These are phyloP conservation scores for Drosophila asahinai DNA, from an alignment of 1,140 invertebrate species.

Conservation along the genomic window DNA sequence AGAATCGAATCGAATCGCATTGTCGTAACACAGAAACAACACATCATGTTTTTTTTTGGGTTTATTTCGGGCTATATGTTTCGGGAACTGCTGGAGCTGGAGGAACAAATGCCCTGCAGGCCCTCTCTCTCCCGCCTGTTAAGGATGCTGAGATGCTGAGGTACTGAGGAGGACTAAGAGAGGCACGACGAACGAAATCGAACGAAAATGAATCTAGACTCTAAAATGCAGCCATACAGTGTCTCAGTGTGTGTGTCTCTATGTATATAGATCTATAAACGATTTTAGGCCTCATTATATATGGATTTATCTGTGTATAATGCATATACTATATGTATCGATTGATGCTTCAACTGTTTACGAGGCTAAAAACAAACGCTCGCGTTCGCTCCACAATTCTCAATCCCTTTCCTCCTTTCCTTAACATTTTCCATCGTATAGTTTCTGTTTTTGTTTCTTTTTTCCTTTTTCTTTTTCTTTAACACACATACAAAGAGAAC, in stretches of 20 bases:
- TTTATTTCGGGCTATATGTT: conserved; percentile 6
- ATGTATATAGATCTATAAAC: conserved; percentile 44
- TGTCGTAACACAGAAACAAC: conserved; percentile 18
- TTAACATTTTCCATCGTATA: not conserved
- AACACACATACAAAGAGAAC: conserved; percentile 58
- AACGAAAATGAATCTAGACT: conserved; percentile 15
- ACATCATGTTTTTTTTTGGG: not conserved
- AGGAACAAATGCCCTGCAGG: conserved; percentile 29
- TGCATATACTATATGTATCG: conserved; percentile 28
- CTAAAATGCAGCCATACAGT: conserved; percentile 53
- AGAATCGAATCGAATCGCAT: conserved; percentile 23
- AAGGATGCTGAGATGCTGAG: not conserved
- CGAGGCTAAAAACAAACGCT: conserved; percentile 29
- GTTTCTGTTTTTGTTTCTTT: conserved; percentile 8
- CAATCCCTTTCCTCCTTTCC: conserved; percentile 12
- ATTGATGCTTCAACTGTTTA: conserved; percentile 20
- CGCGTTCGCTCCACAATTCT: not conserved
- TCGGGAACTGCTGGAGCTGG: conserved; percentile 10
- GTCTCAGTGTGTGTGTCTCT: conserved; percentile 35
- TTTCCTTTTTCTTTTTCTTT: conserved; percentile 16
- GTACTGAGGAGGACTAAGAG: conserved; percentile 4
- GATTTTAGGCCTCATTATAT: conserved; percentile 32
- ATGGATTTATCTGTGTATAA: conserved; percentile 20
- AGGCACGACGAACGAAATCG: conserved; percentile 11
- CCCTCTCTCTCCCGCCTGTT: not conserved